phyloP scores from a whole-genome alignment of 2,113 vertebrate species.

The Entelurus aequoreus region DNA sequence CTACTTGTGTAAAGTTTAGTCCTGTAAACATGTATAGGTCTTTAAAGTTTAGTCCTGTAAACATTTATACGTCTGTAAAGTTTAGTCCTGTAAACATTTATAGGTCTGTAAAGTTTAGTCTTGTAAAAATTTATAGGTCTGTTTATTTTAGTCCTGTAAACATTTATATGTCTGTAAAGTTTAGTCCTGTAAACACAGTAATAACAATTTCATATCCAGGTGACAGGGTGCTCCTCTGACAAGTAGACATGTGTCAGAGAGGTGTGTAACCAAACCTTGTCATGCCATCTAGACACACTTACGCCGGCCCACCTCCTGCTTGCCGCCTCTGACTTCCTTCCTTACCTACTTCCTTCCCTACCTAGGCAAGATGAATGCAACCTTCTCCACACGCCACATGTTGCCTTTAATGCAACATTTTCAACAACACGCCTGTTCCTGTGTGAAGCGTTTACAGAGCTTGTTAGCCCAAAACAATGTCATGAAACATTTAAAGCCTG shows the following conservation, averaged over 20 bases:
- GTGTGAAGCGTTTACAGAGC: constrained; percentile 61
- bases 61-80: too few relatives aligned
- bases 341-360: constrained; percentile 47
- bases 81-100: too few relatives aligned
- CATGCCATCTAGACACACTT: constrained; percentile 72
- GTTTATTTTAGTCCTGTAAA: too few relatives aligned
- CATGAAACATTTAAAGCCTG: constrained; percentile 75
- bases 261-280: constrained; percentile 69
- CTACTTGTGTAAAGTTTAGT: too few relatives aligned
- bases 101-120: too few relatives aligned
- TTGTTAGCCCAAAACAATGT: constrained; percentile 66
- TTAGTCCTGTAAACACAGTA: constrained; percentile 38
- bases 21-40: too few relatives aligned
- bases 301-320: constrained; percentile 43
- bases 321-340: constrained; percentile 53
- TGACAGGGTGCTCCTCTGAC: constrained; percentile 59
- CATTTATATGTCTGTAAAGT: constrained; percentile 46
- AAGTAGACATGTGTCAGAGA: constrained; percentile 65
- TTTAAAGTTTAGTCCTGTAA: too few relatives aligned
- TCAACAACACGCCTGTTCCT: constrained; percentile 36
- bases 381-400: constrained; percentile 41
- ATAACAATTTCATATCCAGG: constrained; percentile 56
- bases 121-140: too few relatives aligned
- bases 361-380: constrained; percentile 36
- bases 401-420: constrained; percentile 55